Evolutionary conservation across 2,888 invertebrate genomes (phyloP).

Genomic region (Cephus sareptanus): DNA sequence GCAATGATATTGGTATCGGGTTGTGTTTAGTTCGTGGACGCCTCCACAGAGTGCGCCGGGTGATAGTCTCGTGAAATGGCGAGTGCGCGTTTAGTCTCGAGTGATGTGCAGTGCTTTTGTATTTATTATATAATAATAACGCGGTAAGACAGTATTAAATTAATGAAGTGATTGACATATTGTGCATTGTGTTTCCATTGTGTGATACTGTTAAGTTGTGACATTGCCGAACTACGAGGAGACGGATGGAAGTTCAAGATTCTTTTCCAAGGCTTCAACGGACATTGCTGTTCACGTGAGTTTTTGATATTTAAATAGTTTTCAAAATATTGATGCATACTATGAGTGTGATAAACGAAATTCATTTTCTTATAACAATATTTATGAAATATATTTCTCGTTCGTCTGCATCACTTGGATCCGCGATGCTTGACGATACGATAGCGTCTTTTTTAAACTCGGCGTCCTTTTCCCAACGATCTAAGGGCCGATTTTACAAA

Average conservation of each 20-base stretch:
- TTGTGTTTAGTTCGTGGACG: neutral
- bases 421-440: neutral
- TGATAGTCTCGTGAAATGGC: neutral
- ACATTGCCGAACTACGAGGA: neutral
- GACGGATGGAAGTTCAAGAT: neutral
- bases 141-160: neutral
- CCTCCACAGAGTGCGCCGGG: neutral
- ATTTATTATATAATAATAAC: neutral
- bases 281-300: neutral
- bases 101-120: neutral
- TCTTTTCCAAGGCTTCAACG: neutral
- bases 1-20: neutral
- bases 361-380: neutral
- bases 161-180: neutral
- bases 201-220: neutral
- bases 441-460: neutral
- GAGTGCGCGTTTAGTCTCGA: neutral
- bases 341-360: neutral
- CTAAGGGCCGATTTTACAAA: neutral
- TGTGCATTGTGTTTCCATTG: neutral
- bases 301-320: neutral
- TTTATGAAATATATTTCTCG: neutral
- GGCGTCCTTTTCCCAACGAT: neutral
- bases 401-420: neutral
- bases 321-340: neutral